Percentiles rank a stretch among this genome's conserved stretches.
These are phyloP conservation scores for Sminthopsis crassicaudata DNA, from an alignment of 2,113 vertebrate genomes.

Conservation along the genomic window DNA sequence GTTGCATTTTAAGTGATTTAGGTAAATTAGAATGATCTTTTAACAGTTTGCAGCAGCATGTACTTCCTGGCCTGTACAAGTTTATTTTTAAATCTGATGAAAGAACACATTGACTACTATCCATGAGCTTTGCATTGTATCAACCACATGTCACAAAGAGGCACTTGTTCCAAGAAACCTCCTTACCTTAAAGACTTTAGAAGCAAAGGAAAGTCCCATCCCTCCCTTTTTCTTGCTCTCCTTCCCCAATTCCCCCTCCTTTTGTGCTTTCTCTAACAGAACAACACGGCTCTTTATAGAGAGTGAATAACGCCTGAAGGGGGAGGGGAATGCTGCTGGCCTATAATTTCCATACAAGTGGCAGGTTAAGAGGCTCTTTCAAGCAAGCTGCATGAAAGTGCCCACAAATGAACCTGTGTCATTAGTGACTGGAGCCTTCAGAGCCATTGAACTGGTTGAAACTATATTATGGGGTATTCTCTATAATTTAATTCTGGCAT, in stretches of 20 bases:
- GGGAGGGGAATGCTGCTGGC: constrained; percentile 68
- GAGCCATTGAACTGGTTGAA: constrained; percentile 78
- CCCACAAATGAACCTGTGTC: constrained; percentile 76
- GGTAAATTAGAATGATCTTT: neutral
- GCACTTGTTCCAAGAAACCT: neutral
- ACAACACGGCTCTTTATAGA: constrained; percentile 71
- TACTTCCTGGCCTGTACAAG: neutral
- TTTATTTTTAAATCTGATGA: neutral
- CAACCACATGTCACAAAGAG: neutral
- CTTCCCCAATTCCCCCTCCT: constrained; percentile 42
- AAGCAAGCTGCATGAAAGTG: constrained; percentile 77
- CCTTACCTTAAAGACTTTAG: constrained; percentile 50
- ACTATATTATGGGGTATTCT: constrained; percentile 78
- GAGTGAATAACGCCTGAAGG: constrained; percentile 68
- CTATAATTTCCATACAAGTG: constrained; percentile 81
- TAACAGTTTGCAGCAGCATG: neutral
- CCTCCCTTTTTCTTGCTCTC: constrained; percentile 61
- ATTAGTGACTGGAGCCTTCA: constrained; percentile 76
- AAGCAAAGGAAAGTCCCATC: constrained; percentile 58
- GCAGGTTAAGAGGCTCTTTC: constrained; percentile 77
- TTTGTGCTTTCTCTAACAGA: constrained; percentile 61
- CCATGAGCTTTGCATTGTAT: neutral
- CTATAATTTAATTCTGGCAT: constrained; percentile 80
- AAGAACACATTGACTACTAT: neutral
- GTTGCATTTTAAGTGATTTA: neutral